phyloP scores from a whole-genome alignment of 2,113 vertebrate genomes.

The Stegastes partitus region DNA sequence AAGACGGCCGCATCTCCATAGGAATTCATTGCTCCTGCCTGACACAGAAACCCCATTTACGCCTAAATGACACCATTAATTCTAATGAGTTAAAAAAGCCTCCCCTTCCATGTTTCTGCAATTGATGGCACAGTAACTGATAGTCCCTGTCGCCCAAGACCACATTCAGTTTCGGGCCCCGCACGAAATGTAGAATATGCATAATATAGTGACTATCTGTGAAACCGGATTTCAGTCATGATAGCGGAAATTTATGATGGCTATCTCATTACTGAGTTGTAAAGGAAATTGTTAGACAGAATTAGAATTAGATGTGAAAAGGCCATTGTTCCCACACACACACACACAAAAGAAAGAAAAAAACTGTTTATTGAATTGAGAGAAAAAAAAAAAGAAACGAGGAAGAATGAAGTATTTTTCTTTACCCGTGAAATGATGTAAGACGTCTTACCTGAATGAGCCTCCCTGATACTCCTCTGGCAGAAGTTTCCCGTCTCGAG shows the following conservation, averaged over 20 bases:
- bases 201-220: slow-evolving; percentile 48
- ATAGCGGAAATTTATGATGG: slow-evolving; percentile 34
- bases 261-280: neutral
- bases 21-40: slow-evolving; percentile 68
- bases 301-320: neutral
- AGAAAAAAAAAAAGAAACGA: neutral
- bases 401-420: neutral
- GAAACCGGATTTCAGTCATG: slow-evolving; percentile 27
- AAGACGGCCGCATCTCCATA: slow-evolving; percentile 49
- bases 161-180: slow-evolving; percentile 28
- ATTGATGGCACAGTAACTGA: slow-evolving; percentile 69
- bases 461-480: slow-evolving; percentile 98
- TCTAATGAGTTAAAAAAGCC: slow-evolving; percentile 71
- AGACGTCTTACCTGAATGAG: slow-evolving; percentile 91
- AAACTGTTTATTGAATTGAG: neutral
- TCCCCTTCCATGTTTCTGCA: slow-evolving; percentile 46
- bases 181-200: slow-evolving; percentile 45
- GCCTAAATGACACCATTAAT: slow-evolving; percentile 80
- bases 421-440: no score
- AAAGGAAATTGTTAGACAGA: slow-evolving; percentile 19
- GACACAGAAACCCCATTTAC: slow-evolving; percentile 80
- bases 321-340: neutral
- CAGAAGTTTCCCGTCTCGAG: slow-evolving; percentile 94
- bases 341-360: neutral
- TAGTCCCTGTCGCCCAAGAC: slow-evolving; percentile 42